Conservation (phyloP, 2,797 vertebrate species). For the Botia almorhae region DNA sequence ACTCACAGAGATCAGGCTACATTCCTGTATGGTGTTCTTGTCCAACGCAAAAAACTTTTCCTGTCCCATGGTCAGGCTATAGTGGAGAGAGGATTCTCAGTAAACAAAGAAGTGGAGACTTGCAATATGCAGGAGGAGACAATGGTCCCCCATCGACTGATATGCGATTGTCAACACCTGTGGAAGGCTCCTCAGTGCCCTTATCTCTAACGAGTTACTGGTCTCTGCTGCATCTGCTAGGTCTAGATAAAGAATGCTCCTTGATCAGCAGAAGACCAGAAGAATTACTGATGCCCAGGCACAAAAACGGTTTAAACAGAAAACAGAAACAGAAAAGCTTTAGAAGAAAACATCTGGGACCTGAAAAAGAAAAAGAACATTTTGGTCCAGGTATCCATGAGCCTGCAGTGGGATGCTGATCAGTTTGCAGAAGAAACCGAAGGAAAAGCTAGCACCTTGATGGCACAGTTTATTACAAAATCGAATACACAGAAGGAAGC, state of each 20-base stretch:
- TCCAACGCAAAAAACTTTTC: neutral
- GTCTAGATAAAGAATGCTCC: neutral
- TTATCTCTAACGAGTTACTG: neutral
- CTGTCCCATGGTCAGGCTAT: no score
- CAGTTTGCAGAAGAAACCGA: conserved; percentile 17
- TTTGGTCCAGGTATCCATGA: neutral
- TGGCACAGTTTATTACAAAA: conserved; percentile 13
- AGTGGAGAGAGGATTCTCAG: neutral
- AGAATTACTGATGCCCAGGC: neutral
- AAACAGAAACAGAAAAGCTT: neutral
- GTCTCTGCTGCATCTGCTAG: conserved; percentile 11
- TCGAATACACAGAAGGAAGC: neutral
- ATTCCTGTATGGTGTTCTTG: neutral
- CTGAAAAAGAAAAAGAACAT: neutral
- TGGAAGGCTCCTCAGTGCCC: neutral
- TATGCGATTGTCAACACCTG: neutral
- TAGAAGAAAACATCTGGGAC: neutral
- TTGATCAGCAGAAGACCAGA: neutral
- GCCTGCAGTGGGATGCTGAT: conserved; percentile 10
- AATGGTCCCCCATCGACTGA: neutral
- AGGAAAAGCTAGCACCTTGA: conserved; percentile 18
- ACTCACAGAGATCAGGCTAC: neutral
- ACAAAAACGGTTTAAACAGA: neutral
- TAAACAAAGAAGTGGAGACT: conserved; percentile 14
- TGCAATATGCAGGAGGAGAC: neutral